Percentiles rank a stretch among this genome's conserved stretches.
phyloP scores from a whole-genome alignment of 2,113 vertebrate genomes.

The Petroica traversi region DNA sequence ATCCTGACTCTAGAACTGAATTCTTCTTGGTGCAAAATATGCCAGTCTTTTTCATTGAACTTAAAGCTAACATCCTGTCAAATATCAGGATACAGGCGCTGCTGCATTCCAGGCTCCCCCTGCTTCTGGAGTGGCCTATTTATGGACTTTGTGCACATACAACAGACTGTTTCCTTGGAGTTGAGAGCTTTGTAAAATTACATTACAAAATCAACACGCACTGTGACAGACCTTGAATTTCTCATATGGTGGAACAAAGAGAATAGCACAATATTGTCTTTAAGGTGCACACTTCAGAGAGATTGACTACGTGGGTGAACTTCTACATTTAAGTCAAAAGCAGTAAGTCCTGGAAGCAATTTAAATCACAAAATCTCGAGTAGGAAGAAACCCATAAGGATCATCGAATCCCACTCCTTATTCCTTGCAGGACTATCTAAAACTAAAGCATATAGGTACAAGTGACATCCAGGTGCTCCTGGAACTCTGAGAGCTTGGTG shows the following conservation, averaged over 20 bases:
- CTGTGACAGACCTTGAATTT: background rate
- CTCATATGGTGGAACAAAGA: background rate
- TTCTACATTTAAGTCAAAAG: background rate
- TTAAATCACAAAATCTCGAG: background rate
- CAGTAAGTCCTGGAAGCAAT: background rate
- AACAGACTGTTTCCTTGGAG: background rate
- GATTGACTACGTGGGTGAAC: background rate
- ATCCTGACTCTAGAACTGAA: background rate
- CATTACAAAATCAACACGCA: background rate
- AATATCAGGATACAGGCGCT: background rate
- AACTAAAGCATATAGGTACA: fast-evolving
- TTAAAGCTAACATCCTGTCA: background rate
- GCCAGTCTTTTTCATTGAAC: background rate
- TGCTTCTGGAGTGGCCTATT: background rate
- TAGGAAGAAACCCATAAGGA: background rate
- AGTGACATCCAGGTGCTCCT: background rate
- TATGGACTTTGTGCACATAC: background rate
- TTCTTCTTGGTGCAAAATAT: background rate
- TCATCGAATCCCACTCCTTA: fast-evolving
- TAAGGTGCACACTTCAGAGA: background rate
- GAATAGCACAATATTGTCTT: background rate
- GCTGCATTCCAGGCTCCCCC: background rate
- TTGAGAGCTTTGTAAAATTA: background rate
- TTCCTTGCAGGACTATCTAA: fast-evolving
- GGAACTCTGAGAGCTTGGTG: background rate